Base-by-base conservation (phyloP, 1,140 invertebrate genomes). In the Drosophila rufa region DNA sequence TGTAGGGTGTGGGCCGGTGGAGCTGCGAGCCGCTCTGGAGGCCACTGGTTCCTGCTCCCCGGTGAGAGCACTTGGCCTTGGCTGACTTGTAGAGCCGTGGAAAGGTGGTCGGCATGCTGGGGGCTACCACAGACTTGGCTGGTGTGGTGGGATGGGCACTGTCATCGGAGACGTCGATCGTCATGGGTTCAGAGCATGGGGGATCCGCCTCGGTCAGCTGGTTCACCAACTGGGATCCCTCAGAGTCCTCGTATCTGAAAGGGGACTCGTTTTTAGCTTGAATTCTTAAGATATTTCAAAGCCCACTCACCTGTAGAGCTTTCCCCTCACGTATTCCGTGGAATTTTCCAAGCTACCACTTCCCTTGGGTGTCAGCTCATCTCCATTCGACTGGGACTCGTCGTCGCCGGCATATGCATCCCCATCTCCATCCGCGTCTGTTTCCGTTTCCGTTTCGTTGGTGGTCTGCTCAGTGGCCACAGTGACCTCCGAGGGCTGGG, bases 311-410 rank as follows among this genome's bases (percentile, higher is more conserved):
- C 56, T 73, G 47, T 66, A 76, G 6, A 76, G 14, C 22, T 75
- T 76, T 38, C 74, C 74, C 40, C 60, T 64, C 1, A 75, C 40
- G n/a, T 53, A 75, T 42, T 66, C 40, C 9, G 45, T 57, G 9
- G 17, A 8, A 14, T 14, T 40, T 14, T 30, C 42, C 0, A 9
- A 7, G 11, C 14, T 25, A 14, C 11, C 5, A 55, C 40, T 47
- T 27, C 30, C 67, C 9, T 43, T 45, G 1, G 67, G 40, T 9
- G 53, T 43, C 8, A 38, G 5, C 2, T 64, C 19, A 1, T 45
- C 19, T 6, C 22, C 48, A 19, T 45, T 60, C 5, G 48, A 36
- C 3, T 22, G 45, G 4, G 51, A 30, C 7, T 66, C 74, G 6
- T 57, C 45, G 30, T 69, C 73, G 2, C 48, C 57, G 3, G 17